A percentile compares a stretch with the other conserved stretches of the same genome.
Evolutionary conservation across 2,113 vertebrate genomes (phyloP).

Genomic region (Amphiprion percula): DNA sequence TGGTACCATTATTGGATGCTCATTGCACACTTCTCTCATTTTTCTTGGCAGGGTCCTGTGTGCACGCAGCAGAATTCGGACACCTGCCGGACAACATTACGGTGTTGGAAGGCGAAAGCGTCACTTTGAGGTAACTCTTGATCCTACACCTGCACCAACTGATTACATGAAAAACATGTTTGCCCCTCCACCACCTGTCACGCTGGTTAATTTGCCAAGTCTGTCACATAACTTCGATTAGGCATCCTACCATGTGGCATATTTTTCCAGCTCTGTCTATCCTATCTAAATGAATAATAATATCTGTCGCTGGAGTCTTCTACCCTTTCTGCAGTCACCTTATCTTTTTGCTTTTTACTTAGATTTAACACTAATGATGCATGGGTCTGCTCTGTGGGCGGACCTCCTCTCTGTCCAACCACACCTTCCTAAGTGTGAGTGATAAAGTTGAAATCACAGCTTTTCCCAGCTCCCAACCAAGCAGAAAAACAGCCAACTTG

Average conservation of each 20-base stretch:
- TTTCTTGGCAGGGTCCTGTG: constrained; percentile 78
- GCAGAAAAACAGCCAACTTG: constrained; percentile 50
- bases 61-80: constrained; percentile 78
- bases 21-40: constrained; percentile 54
- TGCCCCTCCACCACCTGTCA: constrained; percentile 53
- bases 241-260: constrained; percentile 32
- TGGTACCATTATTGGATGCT: constrained; percentile 67
- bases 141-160: constrained; percentile 71
- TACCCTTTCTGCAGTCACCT: constrained; percentile 8
- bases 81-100: constrained; percentile 87
- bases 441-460: constrained; percentile 55
- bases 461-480: constrained; percentile 35
- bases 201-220: constrained; percentile 53
- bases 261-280: constrained; percentile 39
- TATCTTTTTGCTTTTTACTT: constrained; percentile 8
- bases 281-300: constrained; percentile 62
- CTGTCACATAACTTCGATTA: constrained; percentile 61
- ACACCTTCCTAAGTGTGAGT: constrained; percentile 38
- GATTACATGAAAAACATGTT: constrained; percentile 68
- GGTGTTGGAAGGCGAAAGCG: constrained; percentile 84
- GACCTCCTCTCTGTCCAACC: constrained; percentile 26
- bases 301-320: constrained; percentile 23
- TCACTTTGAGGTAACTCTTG: constrained; percentile 83
- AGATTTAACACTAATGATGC: constrained; percentile 9
- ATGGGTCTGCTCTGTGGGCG: constrained; percentile 6